phyloP scores from a whole-genome alignment of 2,113 vertebrate genomes.

The Chiloscyllium plagiosum region DNA sequence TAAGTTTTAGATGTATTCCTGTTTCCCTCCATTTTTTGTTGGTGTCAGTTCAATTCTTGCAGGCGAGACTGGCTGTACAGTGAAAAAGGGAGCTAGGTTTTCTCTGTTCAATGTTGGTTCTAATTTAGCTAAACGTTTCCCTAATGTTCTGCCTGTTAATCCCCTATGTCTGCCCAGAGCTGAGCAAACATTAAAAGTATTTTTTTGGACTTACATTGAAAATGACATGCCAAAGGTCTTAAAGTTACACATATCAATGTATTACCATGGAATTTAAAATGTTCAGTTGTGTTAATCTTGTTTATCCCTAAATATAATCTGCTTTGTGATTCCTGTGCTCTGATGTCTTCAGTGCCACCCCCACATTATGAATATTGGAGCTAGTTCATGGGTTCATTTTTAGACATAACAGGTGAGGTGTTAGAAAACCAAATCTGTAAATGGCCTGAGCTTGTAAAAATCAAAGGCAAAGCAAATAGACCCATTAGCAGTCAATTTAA shows the following conservation, averaged over 20 bases:
- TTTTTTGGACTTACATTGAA: not conserved
- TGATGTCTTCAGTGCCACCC: not conserved
- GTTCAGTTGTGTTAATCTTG: not conserved
- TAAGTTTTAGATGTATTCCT: not conserved
- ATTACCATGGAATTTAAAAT: not conserved
- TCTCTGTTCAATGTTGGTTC: not conserved
- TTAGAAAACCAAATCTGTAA: not conserved
- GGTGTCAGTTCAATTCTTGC: not conserved
- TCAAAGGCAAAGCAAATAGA: not conserved
- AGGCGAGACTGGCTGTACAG: not conserved
- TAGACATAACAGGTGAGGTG: not conserved
- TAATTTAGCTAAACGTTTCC: not conserved
- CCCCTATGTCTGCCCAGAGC: not conserved
- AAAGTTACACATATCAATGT: not conserved
- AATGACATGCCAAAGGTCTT: not conserved
- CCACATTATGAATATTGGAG: not conserved
- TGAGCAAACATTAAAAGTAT: not conserved
- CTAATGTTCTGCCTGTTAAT: not conserved
- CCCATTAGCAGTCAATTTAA: too few relatives aligned
- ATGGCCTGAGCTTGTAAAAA: not conserved
- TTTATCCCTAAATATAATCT: not conserved
- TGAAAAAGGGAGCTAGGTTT: not conserved
- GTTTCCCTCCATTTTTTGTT: not conserved
- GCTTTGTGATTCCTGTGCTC: not conserved
- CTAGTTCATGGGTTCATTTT: not conserved